Base-by-base conservation (phyloP, 2,888 invertebrate genomes). In the Automeris io region DNA sequence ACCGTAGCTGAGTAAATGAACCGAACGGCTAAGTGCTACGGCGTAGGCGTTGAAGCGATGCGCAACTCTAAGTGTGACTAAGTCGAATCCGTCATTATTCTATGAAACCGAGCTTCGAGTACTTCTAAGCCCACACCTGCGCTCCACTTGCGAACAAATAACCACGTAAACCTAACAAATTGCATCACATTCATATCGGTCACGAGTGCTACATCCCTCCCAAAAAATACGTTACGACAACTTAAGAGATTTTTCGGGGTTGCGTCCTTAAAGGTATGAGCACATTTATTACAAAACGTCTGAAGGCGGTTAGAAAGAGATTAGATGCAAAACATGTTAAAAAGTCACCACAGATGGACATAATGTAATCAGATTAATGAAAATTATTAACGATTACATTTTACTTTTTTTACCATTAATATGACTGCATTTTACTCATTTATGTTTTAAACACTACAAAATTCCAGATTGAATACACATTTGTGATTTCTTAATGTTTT, bases 111-210 rank as follows among this genome's bases (percentile, higher is more conserved):
- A 65, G 60, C 63, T 49, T 53, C 45, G 54, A 57, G 57, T 55
- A 46, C 49, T 50, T 49, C 51, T 47, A 50, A 49, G 47, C 55
- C 48, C 61, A 60, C 81, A 82, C 82, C 81, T 81, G 82, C 68
- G 70, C 69, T 50, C 62, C 41, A 40, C 61, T 51, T 59, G 54
- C 60, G 59, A 68, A 75, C 77, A 81, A 82, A 81, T 79, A 80
- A 74, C 77, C 78, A 63, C 64, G 71, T 80, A 80, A 83, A 77
- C 76, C 80, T 75, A 77, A 83, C 74, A 82, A 81, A 83, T 82
- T 66, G 79, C 65, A 71, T 69, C 72, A 73, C 82, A 83, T 83
- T 70, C 78, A 73, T 82, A 82, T 76, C 60, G 76, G 75, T 68
- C 76, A 63, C 64, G 64, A 58, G 59, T 61, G 58, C 49, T 51